Evolutionary conservation across 2,888 invertebrate genomes (phyloP), one percentile per base, ranked within the genome.

Genomic region (Acleris literana): DNA sequence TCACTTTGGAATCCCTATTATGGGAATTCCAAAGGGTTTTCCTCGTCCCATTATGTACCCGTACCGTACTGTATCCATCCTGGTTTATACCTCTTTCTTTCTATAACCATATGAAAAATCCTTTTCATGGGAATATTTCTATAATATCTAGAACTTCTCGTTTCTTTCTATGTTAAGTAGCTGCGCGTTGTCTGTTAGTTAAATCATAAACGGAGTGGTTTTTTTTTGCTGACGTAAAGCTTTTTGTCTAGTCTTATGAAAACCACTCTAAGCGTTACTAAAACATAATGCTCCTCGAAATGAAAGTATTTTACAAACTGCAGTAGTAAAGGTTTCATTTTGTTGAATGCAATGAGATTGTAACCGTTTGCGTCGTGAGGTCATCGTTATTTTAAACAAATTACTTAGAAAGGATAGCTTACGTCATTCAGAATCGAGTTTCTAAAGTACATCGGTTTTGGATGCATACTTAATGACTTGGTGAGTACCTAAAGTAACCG

Each of bases 361-460:
- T 48, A 49, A 25, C 22, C 18, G 46, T 20, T 33, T 49, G 56
- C 25, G 11, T 13, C 55, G 29, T 65, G 60, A 65, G 60, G 60
- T 65, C 60, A 64, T 20, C 60, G 43, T 13, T 48, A 52, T 33
- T n/a, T 60, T 48, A 43, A 39, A 43, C 43, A 56, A 48, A 13
- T 29, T 20, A 54, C 17, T 60, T n/a, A 20, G 55, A 33, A 56
- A 64, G 55, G 57, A 56, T n/a, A 54, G 7, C 54, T 65, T 51
- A 29, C 65, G 55, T 65, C 65, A 65, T 61, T 65, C 29, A 25
- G 22, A 56, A 13, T 60, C 51, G 20, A 65, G 65, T 65, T 65
- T 65, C 60, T 56, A 65, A 61, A 61, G 55, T 56, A 44, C 55
- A 56, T 46, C 44, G 60, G 17, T 51, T 46, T 56, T 48, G 51